These are phyloP conservation scores for Tiliacea citrago DNA, from an alignment of 2,888 invertebrate species.

Conservation along the genomic window DNA sequence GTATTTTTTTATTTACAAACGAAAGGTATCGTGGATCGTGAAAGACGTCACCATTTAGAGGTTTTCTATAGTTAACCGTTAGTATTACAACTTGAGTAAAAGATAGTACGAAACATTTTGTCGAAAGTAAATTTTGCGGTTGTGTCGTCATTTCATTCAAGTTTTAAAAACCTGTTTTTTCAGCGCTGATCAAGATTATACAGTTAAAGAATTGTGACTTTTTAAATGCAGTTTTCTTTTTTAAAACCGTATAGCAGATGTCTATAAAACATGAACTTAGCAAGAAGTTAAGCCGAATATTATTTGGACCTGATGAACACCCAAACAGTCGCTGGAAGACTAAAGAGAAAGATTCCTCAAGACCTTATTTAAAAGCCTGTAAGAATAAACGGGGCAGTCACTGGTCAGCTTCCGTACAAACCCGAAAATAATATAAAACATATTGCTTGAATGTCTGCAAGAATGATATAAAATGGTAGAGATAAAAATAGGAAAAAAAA, in stretches of 20 bases:
- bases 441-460: no score
- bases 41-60: constrained; percentile 40
- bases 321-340: no score
- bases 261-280: background rate
- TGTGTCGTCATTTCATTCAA: constrained; percentile 21
- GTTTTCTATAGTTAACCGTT: constrained; percentile 33
- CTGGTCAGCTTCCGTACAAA: no score
- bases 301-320: no score
- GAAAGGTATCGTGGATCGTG: constrained; percentile 48
- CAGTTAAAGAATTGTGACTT: constrained; percentile 17
- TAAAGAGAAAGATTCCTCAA: no score
- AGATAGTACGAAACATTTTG: constrained; percentile 2
- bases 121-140: constrained; percentile 33
- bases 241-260: constrained; percentile 4
- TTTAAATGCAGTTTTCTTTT: constrained; percentile 44
- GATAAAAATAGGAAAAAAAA: no score
- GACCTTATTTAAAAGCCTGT: no score
- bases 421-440: no score
- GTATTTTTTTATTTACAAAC: constrained; percentile 59
- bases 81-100: constrained; percentile 32
- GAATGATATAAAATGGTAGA: no score
- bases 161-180: constrained; percentile 44
- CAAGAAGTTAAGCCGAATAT: background rate
- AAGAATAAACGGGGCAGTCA: no score
- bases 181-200: background rate